phyloP scores from a whole-genome alignment of 2,888 invertebrate genomes.

The Polymixis flavicincta region DNA sequence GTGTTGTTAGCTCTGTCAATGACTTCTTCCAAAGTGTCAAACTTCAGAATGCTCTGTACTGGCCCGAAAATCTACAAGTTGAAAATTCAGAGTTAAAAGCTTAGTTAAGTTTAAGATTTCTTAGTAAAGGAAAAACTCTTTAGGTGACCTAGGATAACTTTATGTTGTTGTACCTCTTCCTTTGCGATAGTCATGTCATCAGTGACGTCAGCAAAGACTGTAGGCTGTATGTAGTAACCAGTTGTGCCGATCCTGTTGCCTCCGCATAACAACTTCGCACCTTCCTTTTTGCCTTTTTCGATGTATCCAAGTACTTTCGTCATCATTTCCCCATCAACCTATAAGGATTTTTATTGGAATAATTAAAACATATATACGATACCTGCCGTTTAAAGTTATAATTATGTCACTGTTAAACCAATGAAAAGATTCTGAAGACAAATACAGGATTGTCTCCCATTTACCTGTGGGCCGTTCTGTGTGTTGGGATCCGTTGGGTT shows the following conservation, averaged over 20 bases:
- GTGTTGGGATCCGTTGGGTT: conserved; percentile 92
- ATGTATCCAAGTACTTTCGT: conserved; percentile 94
- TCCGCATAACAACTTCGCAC: conserved; percentile 94
- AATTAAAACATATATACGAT: no score
- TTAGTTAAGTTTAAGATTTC: neutral
- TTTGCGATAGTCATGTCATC: conserved; percentile 94
- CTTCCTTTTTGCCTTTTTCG: conserved; percentile 94
- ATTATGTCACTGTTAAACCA: neutral
- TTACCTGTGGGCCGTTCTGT: conserved; percentile 93
- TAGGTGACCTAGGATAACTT: no score
- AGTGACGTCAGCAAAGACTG: conserved; percentile 93
- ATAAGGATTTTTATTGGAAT: conserved; percentile 31
- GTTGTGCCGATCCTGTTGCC: conserved; percentile 91
- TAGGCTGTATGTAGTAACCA: conserved; percentile 95
- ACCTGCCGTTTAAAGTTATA: neutral
- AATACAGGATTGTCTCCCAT: neutral
- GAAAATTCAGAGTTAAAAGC: neutral
- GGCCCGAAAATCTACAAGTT: conserved; percentile 95
- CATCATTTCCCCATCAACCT: conserved; percentile 93
- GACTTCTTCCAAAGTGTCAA: conserved; percentile 94
- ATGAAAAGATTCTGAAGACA: neutral
- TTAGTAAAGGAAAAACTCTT: neutral
- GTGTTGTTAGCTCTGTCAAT: conserved; percentile 95
- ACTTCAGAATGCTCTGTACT: conserved; percentile 96
- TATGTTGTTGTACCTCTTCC: conserved; percentile 92